Conservation (phyloP, 2,797 vertebrate genomes). For the Bovichtus variegatus region DNA sequence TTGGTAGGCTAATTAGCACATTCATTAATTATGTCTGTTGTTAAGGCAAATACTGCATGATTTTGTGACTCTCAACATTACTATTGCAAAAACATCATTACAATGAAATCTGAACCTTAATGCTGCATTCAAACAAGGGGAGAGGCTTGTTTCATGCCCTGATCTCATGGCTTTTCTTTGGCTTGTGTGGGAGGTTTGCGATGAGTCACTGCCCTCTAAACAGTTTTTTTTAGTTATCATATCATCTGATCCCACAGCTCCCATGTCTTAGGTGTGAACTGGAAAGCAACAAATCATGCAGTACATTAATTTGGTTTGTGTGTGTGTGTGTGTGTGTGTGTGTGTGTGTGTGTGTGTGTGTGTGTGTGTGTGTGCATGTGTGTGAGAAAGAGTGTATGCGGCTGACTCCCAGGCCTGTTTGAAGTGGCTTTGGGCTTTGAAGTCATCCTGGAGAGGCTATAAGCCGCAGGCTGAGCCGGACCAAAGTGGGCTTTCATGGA, state of each 20-base stretch:
- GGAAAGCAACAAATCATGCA: slow-evolving; percentile 20
- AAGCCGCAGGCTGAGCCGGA: slow-evolving; percentile 59
- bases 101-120: not conserved
- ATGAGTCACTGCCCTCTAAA: slow-evolving; percentile 64
- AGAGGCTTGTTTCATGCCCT: slow-evolving; percentile 17
- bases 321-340: slow-evolving; percentile 16
- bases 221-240: slow-evolving; percentile 18
- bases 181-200: slow-evolving; percentile 49
- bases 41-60: too few relatives aligned
- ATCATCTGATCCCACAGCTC: slow-evolving; percentile 35
- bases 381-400: slow-evolving; percentile 1
- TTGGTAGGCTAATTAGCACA: too few relatives aligned
- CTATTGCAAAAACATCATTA: not conserved
- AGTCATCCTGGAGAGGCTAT: slow-evolving; percentile 75
- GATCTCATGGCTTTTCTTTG: slow-evolving; percentile 60
- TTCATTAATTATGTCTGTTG: too few relatives aligned
- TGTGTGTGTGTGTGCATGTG: not conserved
- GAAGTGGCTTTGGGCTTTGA: slow-evolving; percentile 84
- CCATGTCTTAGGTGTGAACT: slow-evolving; percentile 31
- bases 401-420: slow-evolving; percentile 77
- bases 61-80: not conserved
- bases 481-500: slow-evolving; percentile 76
- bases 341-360: slow-evolving; percentile 4
- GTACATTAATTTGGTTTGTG: slow-evolving; percentile 22
- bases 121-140: not conserved